Base-by-base conservation (phyloP, 2,113 vertebrate species). In the Australoheros scitulus region DNA sequence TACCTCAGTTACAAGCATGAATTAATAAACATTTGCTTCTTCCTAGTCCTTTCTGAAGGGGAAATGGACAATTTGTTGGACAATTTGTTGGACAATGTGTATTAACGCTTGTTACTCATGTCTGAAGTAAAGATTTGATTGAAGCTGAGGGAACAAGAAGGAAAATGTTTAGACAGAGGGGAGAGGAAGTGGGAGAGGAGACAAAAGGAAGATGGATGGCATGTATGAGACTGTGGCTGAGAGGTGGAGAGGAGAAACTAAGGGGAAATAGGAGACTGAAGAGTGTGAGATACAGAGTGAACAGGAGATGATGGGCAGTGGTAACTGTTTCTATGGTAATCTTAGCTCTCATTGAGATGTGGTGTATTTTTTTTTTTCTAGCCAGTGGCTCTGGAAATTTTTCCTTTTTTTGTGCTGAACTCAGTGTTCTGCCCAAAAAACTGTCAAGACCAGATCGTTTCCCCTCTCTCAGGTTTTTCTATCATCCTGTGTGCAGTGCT, bases 291-390 rank as follows among this genome's bases (percentile, higher is more conserved):
- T 64, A 72, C 6, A 2, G 38, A 77, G 8, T 3, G 29, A 76
- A 36, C 61, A 52, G 34, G 34, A 76, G 55, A 79, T 52, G 74
- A 82, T 84, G 80, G 81, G 55, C 77, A 22, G 32, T 59, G 77
- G 38, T 58, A 77, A 81, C 77, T 83, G 91, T 92, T 88, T 77
- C 92, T 81, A 88, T 91, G 82, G 82, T 14, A 47, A 88, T 87
- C 1, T 41, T 60, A 22, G 74, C 61, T 88, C 79, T 64, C 38
- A 17, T 55, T 26, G 72, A 65, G 81, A 61, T 64, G 61, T 55
- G 75, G 34, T 56, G 18, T 22, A 6, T 65, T 57, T 78, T 13
- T 60, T 59, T 70, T 68, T 81, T 59, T 34, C 41, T 76, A 29
- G 55, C 7, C 34, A 34, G 34, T 34, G 34, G 34, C 29, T 3